Evolutionary conservation across 2,113 vertebrate species (phyloP), one percentile per base, ranked within the genome.

Genomic region (Muscicapa adusta): DNA sequence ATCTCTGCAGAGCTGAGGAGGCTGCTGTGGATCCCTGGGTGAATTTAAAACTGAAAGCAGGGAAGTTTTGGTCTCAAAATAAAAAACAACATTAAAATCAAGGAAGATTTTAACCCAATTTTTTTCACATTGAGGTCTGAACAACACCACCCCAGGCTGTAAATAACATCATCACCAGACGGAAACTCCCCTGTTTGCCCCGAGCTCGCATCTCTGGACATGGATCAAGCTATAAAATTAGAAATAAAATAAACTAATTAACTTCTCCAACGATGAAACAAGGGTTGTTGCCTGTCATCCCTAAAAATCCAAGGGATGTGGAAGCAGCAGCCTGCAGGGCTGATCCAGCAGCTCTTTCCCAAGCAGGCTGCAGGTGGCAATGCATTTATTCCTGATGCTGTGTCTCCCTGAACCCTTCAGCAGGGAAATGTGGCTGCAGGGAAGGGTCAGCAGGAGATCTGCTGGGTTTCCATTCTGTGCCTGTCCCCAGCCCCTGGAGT

Each of bases 301-400:
- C 61, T 17, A 38, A 10, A 2, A 12, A 50, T 5, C 2, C 2
- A 4, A 7, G 22, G 72, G 24, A 2, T 54, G 4, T 47, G 62
- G 89, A 22, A 43, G 75, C 7, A 24, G n/a, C 57, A 66, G 61
- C 24, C 66, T 14, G 61, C 48, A 12, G 54, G 45, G 10, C 72
- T 40, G 54, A 2, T n/a, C n/a, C 78, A 80, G 85, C 89, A 57
- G 92, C 94, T 96, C 90, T 95, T 92, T 96, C 5, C 9, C 53
- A 0, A 85, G 87, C 93, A 25, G 94, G 91, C 94, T 96, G 94
- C 96, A 95, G 96, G 92, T 96, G 95, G 95, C 96, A 96, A 96
- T 76, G 0, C 87, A 1, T 63, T 84, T n/a, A 60, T 89, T 89
- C 12, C 88, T 92, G 65, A 43, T 13, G 10, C 1, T 47, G 54